phyloP scores from a whole-genome alignment of 1,140 invertebrate species.

The Sinonovacula constricta region DNA sequence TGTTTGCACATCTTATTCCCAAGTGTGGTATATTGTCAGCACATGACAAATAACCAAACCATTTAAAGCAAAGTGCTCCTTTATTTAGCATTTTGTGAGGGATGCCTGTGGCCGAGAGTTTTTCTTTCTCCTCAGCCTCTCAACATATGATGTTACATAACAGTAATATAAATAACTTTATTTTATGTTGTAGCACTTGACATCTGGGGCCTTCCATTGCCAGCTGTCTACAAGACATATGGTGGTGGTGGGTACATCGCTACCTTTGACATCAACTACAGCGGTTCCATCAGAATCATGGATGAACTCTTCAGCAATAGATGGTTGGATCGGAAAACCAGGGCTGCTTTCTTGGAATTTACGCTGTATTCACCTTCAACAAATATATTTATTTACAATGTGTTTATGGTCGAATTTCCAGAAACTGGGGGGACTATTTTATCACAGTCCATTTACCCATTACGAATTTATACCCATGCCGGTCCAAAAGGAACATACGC shows the following conservation, averaged over 20 bases:
- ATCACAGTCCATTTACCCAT: constrained; percentile 34
- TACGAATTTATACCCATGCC: constrained; percentile 34
- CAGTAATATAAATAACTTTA: not conserved
- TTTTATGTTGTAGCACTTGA: constrained; percentile 20
- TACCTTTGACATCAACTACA: constrained; percentile 35
- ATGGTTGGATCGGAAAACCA: constrained; percentile 80
- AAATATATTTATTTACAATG: constrained; percentile 57
- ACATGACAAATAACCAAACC: too few species aligned
- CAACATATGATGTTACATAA: too few species aligned
- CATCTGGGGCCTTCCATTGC: constrained; percentile 46
- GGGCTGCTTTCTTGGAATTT: constrained; percentile 80
- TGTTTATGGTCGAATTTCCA: constrained; percentile 74
- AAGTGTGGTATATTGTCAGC: too few species aligned
- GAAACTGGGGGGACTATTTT: constrained; percentile 74
- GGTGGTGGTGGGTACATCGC: constrained; percentile 58
- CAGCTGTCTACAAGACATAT: constrained; percentile 48
- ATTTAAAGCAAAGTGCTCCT: too few species aligned
- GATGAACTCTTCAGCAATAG: constrained; percentile 66
- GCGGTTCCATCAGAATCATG: constrained; percentile 52
- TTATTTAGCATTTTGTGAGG: too few species aligned
- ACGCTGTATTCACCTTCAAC: constrained; percentile 79
- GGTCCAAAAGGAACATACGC: constrained; percentile 28
- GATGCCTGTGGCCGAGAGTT: too few species aligned
- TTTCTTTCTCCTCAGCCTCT: too few species aligned
- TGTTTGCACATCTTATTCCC: too few species aligned